phyloP scores from a whole-genome alignment of 2,888 invertebrate genomes.

The Emmelina monodactyla region DNA sequence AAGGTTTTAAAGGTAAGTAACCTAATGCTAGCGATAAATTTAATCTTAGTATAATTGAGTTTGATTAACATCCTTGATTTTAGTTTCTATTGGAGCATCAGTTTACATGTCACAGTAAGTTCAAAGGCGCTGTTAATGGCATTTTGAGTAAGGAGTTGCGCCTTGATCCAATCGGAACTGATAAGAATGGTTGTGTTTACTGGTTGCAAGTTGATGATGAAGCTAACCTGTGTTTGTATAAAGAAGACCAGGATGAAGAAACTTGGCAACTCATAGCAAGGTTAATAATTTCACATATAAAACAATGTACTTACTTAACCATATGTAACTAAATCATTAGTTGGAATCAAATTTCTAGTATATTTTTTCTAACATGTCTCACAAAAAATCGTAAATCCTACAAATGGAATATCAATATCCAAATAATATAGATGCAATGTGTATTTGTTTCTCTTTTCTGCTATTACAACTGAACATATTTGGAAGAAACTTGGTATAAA shows the following conservation, averaged over 20 bases:
- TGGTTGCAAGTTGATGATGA: constrained; percentile 93
- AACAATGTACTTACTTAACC: neutral
- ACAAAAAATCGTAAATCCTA: too few species aligned
- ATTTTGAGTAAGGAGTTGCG: constrained; percentile 82
- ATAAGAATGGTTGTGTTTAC: constrained; percentile 89
- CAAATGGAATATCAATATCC: too few species aligned
- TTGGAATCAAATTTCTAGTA: too few species aligned
- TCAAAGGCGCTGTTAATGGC: constrained; percentile 87
- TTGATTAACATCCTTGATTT: neutral
- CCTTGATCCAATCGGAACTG: constrained; percentile 88
- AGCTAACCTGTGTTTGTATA: constrained; percentile 89
- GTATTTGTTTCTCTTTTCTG: too few species aligned
- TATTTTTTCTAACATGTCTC: too few species aligned
- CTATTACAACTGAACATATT: too few species aligned
- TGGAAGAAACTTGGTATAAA: too few species aligned
- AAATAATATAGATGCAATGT: too few species aligned
- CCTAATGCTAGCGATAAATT: too few species aligned
- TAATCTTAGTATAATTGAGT: neutral
- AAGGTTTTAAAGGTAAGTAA: constrained; percentile 83
- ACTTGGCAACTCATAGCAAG: constrained; percentile 92
- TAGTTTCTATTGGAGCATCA: constrained; percentile 88
- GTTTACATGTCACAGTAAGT: constrained; percentile 93
- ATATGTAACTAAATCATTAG: too few species aligned
- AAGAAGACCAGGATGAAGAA: constrained; percentile 96
- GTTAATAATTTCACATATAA: constrained; percentile 37